Evolutionary conservation across 2,113 vertebrate species (phyloP), one percentile per base, ranked within the genome.

Genomic region (Canis aureus): DNA sequence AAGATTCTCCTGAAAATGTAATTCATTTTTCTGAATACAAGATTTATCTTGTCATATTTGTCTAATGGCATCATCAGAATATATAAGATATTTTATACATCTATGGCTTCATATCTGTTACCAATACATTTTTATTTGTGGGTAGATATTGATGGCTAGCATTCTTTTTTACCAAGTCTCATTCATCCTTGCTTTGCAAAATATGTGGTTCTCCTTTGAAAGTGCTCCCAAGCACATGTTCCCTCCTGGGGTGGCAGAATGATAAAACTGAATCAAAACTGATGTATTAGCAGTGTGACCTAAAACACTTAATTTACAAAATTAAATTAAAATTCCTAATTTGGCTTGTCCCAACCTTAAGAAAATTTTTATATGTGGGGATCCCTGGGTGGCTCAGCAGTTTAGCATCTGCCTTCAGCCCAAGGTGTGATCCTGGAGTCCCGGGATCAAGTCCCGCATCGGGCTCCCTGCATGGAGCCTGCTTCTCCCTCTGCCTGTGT

Each of bases 1-100:
- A 96, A 96, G 71, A 71, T 53, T 73, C 16, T n/a, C 17, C 69
- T 76, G 86, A 69, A 17, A 35, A 29, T 80, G 38, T 32, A 79
- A 81, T 78, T 92, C 73, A 81, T 80, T 88, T 89, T 11, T 90
- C 8, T 62, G 59, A 5, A 29, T 49, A 29, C 38, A 90, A 11
- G 12, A 87, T 80, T 74, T 79, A 78, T 87, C 8, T 83, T 67
- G 51, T 62, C 29, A 38, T 66, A 64, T 64, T 76, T 98, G 91
- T 76, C 86, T 76, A 43, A 43, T 43, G 32, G 20, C 59, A 95
- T 43, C 35, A 76, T 55, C 22, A 49, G 22, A 94, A 94, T 83
- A 82, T 82, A 78, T 57, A 8, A 8, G 7, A 51, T 62, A 59
- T 32, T 91, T 96, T 78, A 64, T 85, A 53, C 11, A 38, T 88